Conservation (phyloP, 2,113 vertebrate genomes). For the Spermophilus dauricus region DNA sequence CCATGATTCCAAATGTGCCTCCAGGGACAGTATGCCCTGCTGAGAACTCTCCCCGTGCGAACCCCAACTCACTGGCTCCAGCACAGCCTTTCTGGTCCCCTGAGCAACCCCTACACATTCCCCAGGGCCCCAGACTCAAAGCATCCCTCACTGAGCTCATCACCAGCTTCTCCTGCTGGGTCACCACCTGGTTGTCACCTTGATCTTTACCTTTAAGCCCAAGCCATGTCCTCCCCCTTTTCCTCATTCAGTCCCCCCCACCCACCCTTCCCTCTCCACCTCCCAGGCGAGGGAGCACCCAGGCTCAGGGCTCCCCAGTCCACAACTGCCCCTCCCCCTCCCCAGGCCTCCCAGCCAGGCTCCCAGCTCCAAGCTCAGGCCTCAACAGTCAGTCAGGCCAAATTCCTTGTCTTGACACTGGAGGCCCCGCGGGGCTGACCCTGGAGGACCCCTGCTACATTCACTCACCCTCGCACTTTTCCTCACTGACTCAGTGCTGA, state of each 20-base stretch:
- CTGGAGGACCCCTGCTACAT: too few species aligned
- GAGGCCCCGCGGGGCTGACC: too few species aligned
- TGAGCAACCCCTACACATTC: background rate
- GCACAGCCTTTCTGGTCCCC: background rate
- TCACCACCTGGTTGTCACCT: background rate
- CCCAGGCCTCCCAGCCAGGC: background rate
- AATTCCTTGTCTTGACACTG: background rate
- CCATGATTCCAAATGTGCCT: background rate
- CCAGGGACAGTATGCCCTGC: background rate
- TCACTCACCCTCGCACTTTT: background rate
- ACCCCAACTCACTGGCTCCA: too few species aligned
- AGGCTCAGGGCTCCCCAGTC: too few species aligned
- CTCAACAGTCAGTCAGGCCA: too few species aligned
- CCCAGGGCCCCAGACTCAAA: background rate
- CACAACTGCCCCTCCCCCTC: too few species aligned
- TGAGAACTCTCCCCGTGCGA: background rate
- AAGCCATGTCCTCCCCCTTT: background rate
- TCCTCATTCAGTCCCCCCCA: background rate
- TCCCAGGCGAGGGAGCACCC: too few species aligned
- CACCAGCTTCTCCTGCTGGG: background rate
- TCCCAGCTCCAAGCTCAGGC: background rate
- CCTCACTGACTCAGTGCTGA: too few species aligned
- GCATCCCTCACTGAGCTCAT: background rate
- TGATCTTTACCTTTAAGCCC: background rate
- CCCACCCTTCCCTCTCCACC: background rate